Percentiles rank a stretch among this genome's conserved stretches.
These are phyloP conservation scores for Nothoprocta perdicaria DNA, from an alignment of 2,113 vertebrate species.

Conservation along the genomic window DNA sequence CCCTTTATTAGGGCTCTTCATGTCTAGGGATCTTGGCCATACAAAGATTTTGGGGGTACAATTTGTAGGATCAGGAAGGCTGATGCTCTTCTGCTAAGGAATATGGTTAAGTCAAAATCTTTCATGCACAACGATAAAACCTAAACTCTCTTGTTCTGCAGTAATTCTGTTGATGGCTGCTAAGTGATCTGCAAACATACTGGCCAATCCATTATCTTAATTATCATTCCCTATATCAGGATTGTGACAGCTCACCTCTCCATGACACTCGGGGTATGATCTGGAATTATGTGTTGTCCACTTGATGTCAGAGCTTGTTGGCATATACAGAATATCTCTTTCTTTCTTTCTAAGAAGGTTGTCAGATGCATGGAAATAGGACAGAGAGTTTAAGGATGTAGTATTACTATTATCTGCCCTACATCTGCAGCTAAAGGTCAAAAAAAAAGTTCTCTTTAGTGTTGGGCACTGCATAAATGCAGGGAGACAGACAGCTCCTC, in stretches of 20 bases:
- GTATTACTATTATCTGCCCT: constrained; percentile 31
- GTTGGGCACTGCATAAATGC: not conserved
- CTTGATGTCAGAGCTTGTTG: constrained; percentile 21
- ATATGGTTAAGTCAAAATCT: not conserved
- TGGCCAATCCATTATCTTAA: constrained; percentile 36
- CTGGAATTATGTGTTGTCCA: constrained; percentile 52
- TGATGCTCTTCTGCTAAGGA: not conserved
- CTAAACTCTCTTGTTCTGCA: not conserved
- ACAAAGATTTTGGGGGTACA: not conserved
- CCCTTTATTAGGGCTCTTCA: not conserved
- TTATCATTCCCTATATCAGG: constrained; percentile 18
- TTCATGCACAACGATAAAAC: not conserved
- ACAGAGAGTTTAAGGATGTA: constrained; percentile 9
- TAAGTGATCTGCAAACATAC: not conserved
- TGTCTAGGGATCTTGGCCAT: not conserved
- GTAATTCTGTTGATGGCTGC: not conserved
- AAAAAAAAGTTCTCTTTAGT: not conserved
- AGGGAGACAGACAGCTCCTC: not conserved
- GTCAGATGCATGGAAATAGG: not conserved
- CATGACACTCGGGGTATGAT: constrained; percentile 28
- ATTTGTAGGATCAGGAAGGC: not conserved
- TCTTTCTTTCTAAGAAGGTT: not conserved
- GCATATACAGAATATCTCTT: not conserved
- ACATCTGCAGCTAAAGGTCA: constrained; percentile 9
- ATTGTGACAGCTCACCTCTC: not conserved